Base-by-base conservation (phyloP, 2,888 invertebrate species). In the Eugnorisma glareosa region DNA sequence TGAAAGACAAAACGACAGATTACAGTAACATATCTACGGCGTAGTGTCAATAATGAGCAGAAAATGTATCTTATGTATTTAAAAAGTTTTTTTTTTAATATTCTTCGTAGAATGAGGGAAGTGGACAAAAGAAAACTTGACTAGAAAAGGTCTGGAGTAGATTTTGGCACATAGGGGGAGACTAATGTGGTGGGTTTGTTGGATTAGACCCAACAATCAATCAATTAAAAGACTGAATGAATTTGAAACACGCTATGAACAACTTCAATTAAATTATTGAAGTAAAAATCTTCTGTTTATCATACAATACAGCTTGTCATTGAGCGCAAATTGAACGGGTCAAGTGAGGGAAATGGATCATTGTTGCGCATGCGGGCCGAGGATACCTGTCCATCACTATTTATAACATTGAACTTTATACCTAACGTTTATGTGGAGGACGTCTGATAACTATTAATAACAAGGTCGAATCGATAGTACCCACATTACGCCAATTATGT, bases 341-440 rank as follows among this genome's bases (percentile, higher is more conserved):
- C 76, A 83, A 73, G 85, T 72, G 75, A 81, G 66, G 81, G 85
- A 83, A 83, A 81, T 81, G 85, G 75, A 54, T 82, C 68, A 59
- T 82, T 82, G 63, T 71, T 31, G 67, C 59, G 74, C 75, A 74
- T 84, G 84, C 81, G 84, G 84, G 67, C 70, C 37, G 66, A 63
- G 37, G 59, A 68, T 84, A 84, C 69, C 82, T 84, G 81, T 83
- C 80, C 70, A 71, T 84, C 83, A 59, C 72, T 84, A 70, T 82
- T 80, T 70, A 75, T 64, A 71, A 71, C 70, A 35, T 37, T 77
- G 57, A 81, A 67, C 81, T 81, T 66, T 74, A 74, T 28, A 74
- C 40, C 24, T 59, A 66, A 45, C 43, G 8, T 28, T 74, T 21
- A 37, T 8, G n/a, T 4, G 40, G n/a, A 57, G n/a, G 43, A 57